Evolutionary conservation across 2,113 vertebrate genomes (phyloP), one percentile per base, ranked within the genome.

Genomic region (Acinonyx jubatus): DNA sequence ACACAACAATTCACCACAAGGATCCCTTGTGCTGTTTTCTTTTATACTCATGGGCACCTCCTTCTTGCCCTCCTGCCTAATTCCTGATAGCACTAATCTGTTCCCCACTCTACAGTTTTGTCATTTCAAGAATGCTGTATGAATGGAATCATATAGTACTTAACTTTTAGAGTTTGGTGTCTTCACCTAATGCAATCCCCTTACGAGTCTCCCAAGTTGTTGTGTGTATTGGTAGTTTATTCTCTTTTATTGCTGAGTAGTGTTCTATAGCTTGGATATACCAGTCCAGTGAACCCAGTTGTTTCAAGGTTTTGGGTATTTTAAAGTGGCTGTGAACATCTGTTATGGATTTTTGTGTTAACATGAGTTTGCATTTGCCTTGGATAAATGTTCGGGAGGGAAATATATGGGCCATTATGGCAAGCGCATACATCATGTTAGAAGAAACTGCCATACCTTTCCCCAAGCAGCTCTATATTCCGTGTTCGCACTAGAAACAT

Each of bases 281-380:
- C 78, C 36, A 18, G 4, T 89, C 88, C 79, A 19, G 50, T 66
- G 74, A 81, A 52, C 18, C 25, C 71, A 21, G 13, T 57, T 79
- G 27, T 66, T 80, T 94, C 69, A 6, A 27, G 1, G 66, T 48
- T 94, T 31, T 0, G n/a, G 61, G 18, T 63, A 3, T 71, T 81
- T 36, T 9, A 92, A 48, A 92, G 29, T 71, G 84, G n/a, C 61
- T 87, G 1, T 88, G 52, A 94, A 71, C 33, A 50, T n/a, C 69
- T 1, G 7, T 36, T 66, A 21, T 16, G 88, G 69, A 9, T 29
- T 92, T 94, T 57, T 84, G 14, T 87, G 48, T 92, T 27, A 78
- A 48, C 36, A 9, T 88, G 48, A 84, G 11, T 89, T 96, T 95
- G 93, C 71, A 69, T 41, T 89, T 95, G 16, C 74, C 31, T 50